Base-by-base conservation (phyloP, 2,888 invertebrate genomes). In the Dicranocentrus wangi region DNA sequence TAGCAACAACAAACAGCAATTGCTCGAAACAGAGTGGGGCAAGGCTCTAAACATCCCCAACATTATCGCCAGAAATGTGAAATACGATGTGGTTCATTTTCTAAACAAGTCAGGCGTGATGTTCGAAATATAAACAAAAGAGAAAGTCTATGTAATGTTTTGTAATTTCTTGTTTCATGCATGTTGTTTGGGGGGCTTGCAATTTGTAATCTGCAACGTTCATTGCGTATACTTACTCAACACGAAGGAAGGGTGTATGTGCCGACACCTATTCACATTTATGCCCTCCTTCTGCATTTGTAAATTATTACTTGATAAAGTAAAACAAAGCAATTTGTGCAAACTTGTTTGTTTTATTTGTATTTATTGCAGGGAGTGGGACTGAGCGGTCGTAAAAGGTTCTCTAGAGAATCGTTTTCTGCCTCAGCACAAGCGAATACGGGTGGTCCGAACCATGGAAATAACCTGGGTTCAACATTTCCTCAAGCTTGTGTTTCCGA, bases 351-450 rank as follows among this genome's bases (percentile, higher is more conserved):
- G 28, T 78, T 55, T 65, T 71, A 43, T 71, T 58, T 78, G 55
- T 77, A 53, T 77, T 69, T 77, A 55, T 83, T 82, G 15, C 81
- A 86, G 86, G 86, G 87, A 53, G 86, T 86, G 23, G 85, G 86
- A 47, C 82, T 86, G 43, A 87, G 86, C 66, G 85, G 87, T 55
- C 85, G 87, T 77, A 88, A 88, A 82, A 84, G 88, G 87, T 90
- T 92, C 88, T 94, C 93, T 87, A 91, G 93, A 87, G 94, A 94
- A 88, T 94, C 94, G 87, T 91, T 93, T 88, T 91, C 93, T 87
- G 91, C 92, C 86, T 92, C 92, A 63, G 85, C 85, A 15, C 82
- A 83, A 65, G 83, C 86, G n/a, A 85, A 84, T 47, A 78, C 82
- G n/a, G 84, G 86, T 39, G 84, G 84, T 51, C 83, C 84, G 27